phyloP scores from a whole-genome alignment of 2,797 vertebrate species.

The Acanthis flammea region DNA sequence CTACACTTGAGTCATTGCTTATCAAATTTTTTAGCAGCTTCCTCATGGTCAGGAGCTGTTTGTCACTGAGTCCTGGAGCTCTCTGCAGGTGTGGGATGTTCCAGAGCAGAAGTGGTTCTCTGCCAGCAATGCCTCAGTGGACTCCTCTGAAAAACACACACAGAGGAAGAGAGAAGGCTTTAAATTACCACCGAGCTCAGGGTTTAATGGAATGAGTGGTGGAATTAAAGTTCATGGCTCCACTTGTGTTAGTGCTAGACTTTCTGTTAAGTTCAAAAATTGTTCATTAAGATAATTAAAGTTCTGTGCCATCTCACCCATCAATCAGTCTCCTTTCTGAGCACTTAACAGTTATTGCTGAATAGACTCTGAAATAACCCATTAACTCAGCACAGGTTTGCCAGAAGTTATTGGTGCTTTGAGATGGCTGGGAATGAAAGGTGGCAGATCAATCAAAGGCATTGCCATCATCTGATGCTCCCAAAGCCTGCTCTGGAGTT shows the following conservation, averaged over 20 bases:
- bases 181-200: not conserved
- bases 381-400: constrained; percentile 28
- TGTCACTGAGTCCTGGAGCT: not conserved
- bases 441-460: constrained; percentile 42
- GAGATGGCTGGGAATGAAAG: constrained; percentile 46
- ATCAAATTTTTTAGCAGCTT: not conserved
- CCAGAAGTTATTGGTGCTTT: constrained; percentile 47
- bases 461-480: constrained; percentile 2
- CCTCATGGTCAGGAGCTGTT: not conserved
- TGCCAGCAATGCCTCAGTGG: not conserved
- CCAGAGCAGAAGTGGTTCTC: not conserved
- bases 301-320: constrained; percentile 37
- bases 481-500: constrained; percentile 18
- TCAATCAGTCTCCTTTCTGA: constrained; percentile 42
- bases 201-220: not conserved
- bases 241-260: not conserved
- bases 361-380: constrained; percentile 25
- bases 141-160: not conserved
- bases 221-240: constrained; percentile 10
- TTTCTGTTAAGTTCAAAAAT: constrained; percentile 8
- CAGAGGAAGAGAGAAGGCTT: not conserved
- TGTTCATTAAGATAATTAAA: constrained; percentile 52
- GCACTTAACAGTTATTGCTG: constrained; percentile 47
- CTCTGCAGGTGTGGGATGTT: not conserved
- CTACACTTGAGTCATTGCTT: not conserved